phyloP scores from a whole-genome alignment of 1,140 invertebrate species.

The Drosophila orosa region DNA sequence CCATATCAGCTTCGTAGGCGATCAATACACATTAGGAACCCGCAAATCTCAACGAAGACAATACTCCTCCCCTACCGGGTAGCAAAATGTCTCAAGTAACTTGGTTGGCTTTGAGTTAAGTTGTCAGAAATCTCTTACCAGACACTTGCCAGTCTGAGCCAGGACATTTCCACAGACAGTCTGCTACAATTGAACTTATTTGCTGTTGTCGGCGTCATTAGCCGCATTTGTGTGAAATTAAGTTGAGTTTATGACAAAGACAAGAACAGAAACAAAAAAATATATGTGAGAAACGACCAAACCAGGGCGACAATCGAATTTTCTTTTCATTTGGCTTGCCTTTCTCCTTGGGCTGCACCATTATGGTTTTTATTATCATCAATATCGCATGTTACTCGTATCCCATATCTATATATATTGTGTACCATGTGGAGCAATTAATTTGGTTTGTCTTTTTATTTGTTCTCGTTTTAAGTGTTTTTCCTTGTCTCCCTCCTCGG shows the following conservation, averaged over 20 bases:
- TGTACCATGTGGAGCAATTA: constrained; percentile 73
- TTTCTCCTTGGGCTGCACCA: constrained; percentile 42
- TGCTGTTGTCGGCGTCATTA: constrained; percentile 68
- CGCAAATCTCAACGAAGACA: not conserved
- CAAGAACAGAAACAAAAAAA: constrained; percentile 16
- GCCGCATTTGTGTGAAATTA: constrained; percentile 77
- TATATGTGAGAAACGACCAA: constrained; percentile 1
- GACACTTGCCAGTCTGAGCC: constrained; percentile 62
- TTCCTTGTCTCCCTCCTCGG: constrained; percentile 16
- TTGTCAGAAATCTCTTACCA: constrained; percentile 41
- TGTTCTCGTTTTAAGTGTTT: constrained; percentile 71
- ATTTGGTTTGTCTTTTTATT: constrained; percentile 69
- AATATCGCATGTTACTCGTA: constrained; percentile 70
- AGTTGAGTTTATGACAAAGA: constrained; percentile 75
- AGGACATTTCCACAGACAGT: constrained; percentile 25
- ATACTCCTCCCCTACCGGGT: not conserved
- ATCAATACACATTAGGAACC: constrained; percentile 1
- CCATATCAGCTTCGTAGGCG: no score
- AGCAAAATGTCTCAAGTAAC: constrained; percentile 27
- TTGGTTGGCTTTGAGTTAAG: constrained; percentile 38
- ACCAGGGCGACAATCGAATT: constrained; percentile 44
- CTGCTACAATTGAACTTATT: constrained; percentile 62
- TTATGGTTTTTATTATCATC: constrained; percentile 80
- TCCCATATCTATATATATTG: constrained; percentile 40
- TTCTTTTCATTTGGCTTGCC: constrained; percentile 27